phyloP scores from a whole-genome alignment of 92 coral and sea anemone species.

The Paragorgia papillata region DNA sequence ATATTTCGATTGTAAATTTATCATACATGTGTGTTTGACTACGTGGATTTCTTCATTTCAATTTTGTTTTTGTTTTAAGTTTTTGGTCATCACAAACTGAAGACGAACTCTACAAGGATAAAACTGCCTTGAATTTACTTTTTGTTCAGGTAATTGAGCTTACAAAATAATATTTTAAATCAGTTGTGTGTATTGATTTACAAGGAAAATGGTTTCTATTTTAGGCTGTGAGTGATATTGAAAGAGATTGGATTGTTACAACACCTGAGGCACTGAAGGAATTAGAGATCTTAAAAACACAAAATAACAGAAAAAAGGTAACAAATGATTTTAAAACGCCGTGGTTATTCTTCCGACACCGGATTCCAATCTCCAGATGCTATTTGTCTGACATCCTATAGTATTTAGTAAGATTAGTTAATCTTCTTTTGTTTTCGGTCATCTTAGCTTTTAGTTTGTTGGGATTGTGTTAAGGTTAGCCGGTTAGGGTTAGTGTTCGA shows the following conservation, averaged over 20 bases:
- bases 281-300: slow-evolving; percentile 70
- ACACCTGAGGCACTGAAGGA: slow-evolving; percentile 79
- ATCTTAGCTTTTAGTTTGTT: no score
- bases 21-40: no score
- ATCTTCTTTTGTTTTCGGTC: no score
- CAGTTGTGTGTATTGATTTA: neutral
- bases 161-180: neutral
- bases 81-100: slow-evolving; percentile 82
- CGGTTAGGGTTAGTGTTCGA: no score
- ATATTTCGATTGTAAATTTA: no score
- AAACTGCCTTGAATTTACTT: slow-evolving; percentile 85
- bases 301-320: slow-evolving; percentile 80
- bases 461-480: no score
- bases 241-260: slow-evolving; percentile 88
- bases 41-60: neutral
- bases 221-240: slow-evolving; percentile 94
- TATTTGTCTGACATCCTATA: no score
- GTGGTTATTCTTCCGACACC: no score
- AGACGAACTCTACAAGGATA: slow-evolving; percentile 75
- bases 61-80: slow-evolving; percentile 44
- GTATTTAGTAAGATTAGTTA: no score
- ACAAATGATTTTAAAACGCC: neutral
- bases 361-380: no score
- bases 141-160: slow-evolving; percentile 76
- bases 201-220: neutral